Base-by-base conservation (phyloP, 1,140 invertebrate species). In the Drosophila cardini region DNA sequence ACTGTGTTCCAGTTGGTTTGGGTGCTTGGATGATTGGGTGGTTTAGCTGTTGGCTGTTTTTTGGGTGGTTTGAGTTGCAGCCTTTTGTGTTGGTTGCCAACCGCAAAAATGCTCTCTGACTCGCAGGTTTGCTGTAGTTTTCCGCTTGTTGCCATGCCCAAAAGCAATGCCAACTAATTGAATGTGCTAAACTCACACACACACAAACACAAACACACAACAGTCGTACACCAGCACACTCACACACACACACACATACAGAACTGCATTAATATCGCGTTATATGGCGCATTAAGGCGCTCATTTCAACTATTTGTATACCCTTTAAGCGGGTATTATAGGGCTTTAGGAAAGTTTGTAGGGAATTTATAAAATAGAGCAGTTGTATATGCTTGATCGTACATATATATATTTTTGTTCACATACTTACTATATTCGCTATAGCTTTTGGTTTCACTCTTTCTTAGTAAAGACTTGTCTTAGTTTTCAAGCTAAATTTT, bases 161-260 rank as follows among this genome's bases (percentile, higher is more conserved):
- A 75, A 74, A 69, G 72, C 67, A 75, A 75, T 75, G 84, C 43
- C 84, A 87, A 83, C 84, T 87, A 87, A 89, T 87, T 87, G 84
- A 87, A 87, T 87, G 79, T 83, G 84, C 83, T 65, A 79, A 89
- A 76, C 72, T 58, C 56, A n/a, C 62, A 15, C 52, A 50, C 68
- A 63, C 58, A 55, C 40, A 36, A 21, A 52, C 46, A 40, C 16
- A 42, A 16, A 34, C 34, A 30, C 7, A 46, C 5, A 9, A 18
- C 9, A 50, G 36, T 38, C 36, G 11, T n/a, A 11, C 36, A 38
- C 45, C 45, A 4, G 45, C 36, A 15, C 46, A 16, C 15, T 10
- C 32, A 4, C 52, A 38, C 45, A 38, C 32, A 21, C 52, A 45
- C 38, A 38, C 13, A 52, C 15, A 43, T 13, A 61, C 18, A 50